Evolutionary conservation across 2,113 vertebrate species (phyloP).

Genomic region (Cephalopholis sonnerati): DNA sequence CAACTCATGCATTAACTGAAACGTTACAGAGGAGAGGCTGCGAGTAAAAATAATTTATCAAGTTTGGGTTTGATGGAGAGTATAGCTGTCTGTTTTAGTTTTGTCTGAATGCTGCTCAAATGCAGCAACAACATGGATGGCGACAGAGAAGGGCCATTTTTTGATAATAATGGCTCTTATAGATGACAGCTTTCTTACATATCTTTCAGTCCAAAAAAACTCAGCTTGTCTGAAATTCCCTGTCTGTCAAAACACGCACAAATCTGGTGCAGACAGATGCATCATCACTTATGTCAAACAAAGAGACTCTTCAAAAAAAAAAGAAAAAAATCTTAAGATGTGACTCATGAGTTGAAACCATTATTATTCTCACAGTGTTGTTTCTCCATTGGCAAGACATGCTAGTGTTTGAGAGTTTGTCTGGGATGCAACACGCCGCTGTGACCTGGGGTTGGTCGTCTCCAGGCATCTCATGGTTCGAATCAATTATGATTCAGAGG

Average conservation of each 20-base stretch:
- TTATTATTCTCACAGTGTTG: too few species aligned
- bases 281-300: not conserved
- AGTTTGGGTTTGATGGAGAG: conserved; percentile 14
- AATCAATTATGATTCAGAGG: too few species aligned
- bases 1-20: conserved; percentile 12
- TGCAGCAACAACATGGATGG: not conserved
- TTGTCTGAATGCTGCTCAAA: not conserved
- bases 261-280: not conserved
- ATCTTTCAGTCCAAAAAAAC: not conserved
- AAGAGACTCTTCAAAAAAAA: too few species aligned
- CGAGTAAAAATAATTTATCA: not conserved
- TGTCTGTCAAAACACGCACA: not conserved
- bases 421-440: too few species aligned
- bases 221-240: not conserved
- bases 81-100: conserved; percentile 5
- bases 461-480: too few species aligned
- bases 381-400: too few species aligned
- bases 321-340: too few species aligned
- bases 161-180: not conserved
- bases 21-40: conserved; percentile 7
- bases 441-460: too few species aligned
- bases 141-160: not conserved
- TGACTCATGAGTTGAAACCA: too few species aligned
- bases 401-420: too few species aligned
- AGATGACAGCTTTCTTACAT: not conserved